Evolutionary conservation across 2,113 vertebrate genomes (phyloP).

Genomic region (Saccopteryx bilineata): DNA sequence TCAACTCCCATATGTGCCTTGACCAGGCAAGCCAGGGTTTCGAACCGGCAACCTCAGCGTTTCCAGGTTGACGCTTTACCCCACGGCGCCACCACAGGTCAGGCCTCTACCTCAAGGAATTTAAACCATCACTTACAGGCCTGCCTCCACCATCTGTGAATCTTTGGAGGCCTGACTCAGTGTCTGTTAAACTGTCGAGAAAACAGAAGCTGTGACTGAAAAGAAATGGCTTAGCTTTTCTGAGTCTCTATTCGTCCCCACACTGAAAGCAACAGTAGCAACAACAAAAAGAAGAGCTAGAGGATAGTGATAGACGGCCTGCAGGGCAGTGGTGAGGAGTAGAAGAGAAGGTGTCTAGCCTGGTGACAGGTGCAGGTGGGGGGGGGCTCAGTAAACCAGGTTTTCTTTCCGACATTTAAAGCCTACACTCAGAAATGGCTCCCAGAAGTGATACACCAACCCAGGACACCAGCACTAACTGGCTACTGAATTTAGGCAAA

Average conservation of each 20-base stretch:
- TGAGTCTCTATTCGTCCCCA: neutral
- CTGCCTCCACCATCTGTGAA: neutral
- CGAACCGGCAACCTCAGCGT: no score
- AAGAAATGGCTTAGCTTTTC: neutral
- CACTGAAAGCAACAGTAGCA: neutral
- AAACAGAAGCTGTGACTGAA: neutral
- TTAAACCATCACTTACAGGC: neutral
- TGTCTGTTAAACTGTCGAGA: neutral
- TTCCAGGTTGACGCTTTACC: no score
- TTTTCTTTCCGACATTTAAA: neutral
- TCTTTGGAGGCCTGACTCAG: neutral
- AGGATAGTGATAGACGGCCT: fast-evolving
- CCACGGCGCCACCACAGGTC: no score
- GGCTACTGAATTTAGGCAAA: neutral
- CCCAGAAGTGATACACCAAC: neutral
- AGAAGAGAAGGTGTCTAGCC: no score
- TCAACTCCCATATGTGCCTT: no score
- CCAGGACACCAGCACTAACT: neutral
- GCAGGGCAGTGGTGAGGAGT: neutral
- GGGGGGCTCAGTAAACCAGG: neutral
- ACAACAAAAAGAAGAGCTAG: neutral
- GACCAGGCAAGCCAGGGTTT: no score
- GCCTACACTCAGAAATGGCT: neutral
- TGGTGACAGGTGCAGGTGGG: fast-evolving
- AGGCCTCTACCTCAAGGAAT: neutral